Percentiles rank a stretch among this genome's conserved stretches.
Evolutionary conservation across 2,113 vertebrate species (phyloP).

Genomic region (Neodon shergylaensis): DNA sequence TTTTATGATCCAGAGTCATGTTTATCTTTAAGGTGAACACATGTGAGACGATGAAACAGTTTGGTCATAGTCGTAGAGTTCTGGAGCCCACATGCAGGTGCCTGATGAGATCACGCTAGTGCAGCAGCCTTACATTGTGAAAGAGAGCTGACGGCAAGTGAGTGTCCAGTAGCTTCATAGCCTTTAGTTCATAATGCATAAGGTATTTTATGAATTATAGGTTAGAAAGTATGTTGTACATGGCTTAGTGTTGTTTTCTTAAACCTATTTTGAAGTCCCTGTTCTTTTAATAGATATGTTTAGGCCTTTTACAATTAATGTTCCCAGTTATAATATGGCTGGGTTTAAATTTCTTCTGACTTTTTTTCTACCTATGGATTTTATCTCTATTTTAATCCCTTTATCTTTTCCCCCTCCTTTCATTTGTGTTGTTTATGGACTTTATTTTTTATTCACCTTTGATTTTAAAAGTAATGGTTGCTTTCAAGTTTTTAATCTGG

Average conservation of each 20-base stretch:
- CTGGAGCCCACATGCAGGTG: slow-evolving; percentile 53
- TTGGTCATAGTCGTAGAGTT: slow-evolving; percentile 69
- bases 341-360: neutral
- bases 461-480: neutral
- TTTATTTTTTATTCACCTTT: neutral
- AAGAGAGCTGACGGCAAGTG: neutral
- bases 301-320: neutral
- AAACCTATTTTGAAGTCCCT: neutral
- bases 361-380: neutral
- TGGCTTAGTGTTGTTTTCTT: slow-evolving; percentile 38
- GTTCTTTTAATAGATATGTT: neutral
- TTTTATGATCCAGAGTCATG: neutral
- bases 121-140: neutral
- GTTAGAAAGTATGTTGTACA: neutral
- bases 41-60: slow-evolving; percentile 35
- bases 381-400: neutral
- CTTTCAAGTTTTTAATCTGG: neutral
- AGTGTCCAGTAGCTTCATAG: neutral
- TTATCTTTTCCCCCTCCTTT: neutral
- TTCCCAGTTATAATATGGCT: neutral
- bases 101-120: neutral
- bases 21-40: slow-evolving; percentile 47
- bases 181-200: neutral
- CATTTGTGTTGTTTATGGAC: neutral
- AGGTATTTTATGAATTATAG: slow-evolving; percentile 1